Evolutionary conservation across 2,888 invertebrate species (phyloP).

Genomic region (Trisateles emortualis): DNA sequence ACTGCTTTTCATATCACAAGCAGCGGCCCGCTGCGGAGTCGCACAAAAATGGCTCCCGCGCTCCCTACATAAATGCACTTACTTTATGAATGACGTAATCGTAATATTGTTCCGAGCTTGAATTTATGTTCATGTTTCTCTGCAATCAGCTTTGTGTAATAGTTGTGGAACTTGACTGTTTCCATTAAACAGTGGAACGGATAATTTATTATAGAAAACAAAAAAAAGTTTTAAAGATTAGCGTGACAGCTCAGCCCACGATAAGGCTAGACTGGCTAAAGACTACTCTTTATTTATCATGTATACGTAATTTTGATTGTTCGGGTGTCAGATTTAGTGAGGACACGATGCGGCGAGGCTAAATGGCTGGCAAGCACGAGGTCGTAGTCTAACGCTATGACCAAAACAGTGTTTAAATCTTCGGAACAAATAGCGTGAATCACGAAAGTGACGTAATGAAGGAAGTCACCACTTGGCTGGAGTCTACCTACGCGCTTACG

Average conservation of each 20-base stretch:
- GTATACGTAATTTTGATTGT: slow-evolving; percentile 47
- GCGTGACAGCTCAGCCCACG: slow-evolving; percentile 51
- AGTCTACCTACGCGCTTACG: slow-evolving; percentile 73
- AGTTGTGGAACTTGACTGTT: slow-evolving; percentile 53
- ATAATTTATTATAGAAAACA: slow-evolving; percentile 48
- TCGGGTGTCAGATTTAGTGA: slow-evolving; percentile 56
- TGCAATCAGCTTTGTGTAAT: slow-evolving; percentile 62
- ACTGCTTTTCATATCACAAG: slow-evolving; percentile 83
- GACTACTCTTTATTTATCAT: slow-evolving; percentile 49
- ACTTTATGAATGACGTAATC: slow-evolving; percentile 77
- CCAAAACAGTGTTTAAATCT: slow-evolving; percentile 63
- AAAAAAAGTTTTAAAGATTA: slow-evolving; percentile 47
- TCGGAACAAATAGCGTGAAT: slow-evolving; percentile 72
- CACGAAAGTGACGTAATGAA: slow-evolving; percentile 80
- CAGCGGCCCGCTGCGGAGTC: slow-evolving; percentile 69
- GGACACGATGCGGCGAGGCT: slow-evolving; percentile 53
- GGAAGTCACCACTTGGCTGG: slow-evolving; percentile 80
- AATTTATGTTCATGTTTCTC: slow-evolving; percentile 66
- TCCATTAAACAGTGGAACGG: slow-evolving; percentile 49
- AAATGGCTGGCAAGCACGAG: slow-evolving; percentile 52
- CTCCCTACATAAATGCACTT: slow-evolving; percentile 74
- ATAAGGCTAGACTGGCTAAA: slow-evolving; percentile 48
- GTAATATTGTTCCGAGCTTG: slow-evolving; percentile 72
- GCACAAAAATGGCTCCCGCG: slow-evolving; percentile 72
- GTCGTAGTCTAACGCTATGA: slow-evolving; percentile 61